Conservation (phyloP, 2,888 invertebrate species). For the Drosophila eohydei region DNA sequence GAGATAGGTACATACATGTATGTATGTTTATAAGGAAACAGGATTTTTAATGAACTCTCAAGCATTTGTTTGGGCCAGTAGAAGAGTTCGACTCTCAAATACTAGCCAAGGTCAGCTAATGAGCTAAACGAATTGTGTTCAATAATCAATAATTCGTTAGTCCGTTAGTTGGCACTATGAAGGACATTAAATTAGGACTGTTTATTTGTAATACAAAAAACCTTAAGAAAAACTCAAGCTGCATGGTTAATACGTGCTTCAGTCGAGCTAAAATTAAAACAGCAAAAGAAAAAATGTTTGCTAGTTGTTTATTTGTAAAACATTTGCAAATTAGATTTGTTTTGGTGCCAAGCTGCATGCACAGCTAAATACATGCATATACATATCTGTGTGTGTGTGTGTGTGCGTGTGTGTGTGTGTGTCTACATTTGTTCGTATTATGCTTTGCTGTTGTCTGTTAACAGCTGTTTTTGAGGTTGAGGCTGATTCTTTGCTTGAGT, state of each 20-base stretch:
- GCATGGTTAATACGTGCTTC: background rate
- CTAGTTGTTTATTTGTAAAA: slow-evolving; percentile 41
- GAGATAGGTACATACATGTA: background rate
- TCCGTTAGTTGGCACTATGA: background rate
- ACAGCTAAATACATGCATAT: slow-evolving; percentile 1
- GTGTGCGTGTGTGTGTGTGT: background rate
- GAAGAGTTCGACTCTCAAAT: background rate
- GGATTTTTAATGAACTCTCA: background rate
- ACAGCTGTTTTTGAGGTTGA: slow-evolving; percentile 78
- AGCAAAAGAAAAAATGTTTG: slow-evolving; percentile 7
- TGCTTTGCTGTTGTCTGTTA: slow-evolving; percentile 39
- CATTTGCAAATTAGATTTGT: slow-evolving; percentile 66
- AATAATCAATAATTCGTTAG: slow-evolving; percentile 2
- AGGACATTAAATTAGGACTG: background rate
- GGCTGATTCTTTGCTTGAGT: slow-evolving; percentile 67
- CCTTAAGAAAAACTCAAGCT: background rate
- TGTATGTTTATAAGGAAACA: slow-evolving; percentile 1
- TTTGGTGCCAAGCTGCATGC: slow-evolving; percentile 8
- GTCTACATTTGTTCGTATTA: slow-evolving; percentile 4
- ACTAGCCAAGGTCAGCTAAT: slow-evolving; percentile 4
- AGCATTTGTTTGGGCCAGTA: background rate
- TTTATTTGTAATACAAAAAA: background rate
- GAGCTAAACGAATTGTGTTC: background rate
- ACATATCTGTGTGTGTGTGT: background rate
- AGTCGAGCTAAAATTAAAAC: slow-evolving; percentile 11